These are phyloP conservation scores for Cephus pulcher DNA, from an alignment of 2,888 invertebrate genomes.

Conservation along the genomic window DNA sequence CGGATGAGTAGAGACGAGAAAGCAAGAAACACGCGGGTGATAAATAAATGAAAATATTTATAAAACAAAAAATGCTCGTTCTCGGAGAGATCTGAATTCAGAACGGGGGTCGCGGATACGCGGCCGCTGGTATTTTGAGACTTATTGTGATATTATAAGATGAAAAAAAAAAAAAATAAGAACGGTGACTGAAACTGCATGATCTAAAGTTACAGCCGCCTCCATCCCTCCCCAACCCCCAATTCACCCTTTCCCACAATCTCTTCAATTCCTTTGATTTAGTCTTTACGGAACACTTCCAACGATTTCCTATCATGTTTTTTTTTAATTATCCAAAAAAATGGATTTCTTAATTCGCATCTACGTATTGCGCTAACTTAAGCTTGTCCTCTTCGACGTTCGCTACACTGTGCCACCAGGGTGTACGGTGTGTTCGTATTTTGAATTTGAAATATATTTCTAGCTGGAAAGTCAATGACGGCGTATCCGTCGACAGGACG, in stretches of 20 bases:
- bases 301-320: background rate
- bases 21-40: constrained; percentile 11
- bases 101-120: constrained; percentile 34
- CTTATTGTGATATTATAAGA: constrained; percentile 45
- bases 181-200: constrained; percentile 13
- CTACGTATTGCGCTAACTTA: background rate
- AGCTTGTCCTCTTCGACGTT: background rate
- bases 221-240: too few relatives aligned
- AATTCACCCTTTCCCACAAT: too few relatives aligned
- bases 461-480: too few relatives aligned
- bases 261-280: too few relatives aligned
- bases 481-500: too few relatives aligned
- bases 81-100: constrained; percentile 23
- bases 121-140: constrained; percentile 40
- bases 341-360: background rate
- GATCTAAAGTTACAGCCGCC: constrained; percentile 6
- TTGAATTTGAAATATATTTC: background rate
- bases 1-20: constrained; percentile 1
- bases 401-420: background rate
- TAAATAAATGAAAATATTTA: constrained; percentile 16
- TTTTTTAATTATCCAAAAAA: background rate
- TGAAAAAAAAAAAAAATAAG: constrained; percentile 20
- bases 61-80: constrained; percentile 24
- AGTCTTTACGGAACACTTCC: too few relatives aligned
- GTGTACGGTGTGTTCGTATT: background rate